phyloP scores from a whole-genome alignment of 2,113 vertebrate genomes.

The Rattus rattus region DNA sequence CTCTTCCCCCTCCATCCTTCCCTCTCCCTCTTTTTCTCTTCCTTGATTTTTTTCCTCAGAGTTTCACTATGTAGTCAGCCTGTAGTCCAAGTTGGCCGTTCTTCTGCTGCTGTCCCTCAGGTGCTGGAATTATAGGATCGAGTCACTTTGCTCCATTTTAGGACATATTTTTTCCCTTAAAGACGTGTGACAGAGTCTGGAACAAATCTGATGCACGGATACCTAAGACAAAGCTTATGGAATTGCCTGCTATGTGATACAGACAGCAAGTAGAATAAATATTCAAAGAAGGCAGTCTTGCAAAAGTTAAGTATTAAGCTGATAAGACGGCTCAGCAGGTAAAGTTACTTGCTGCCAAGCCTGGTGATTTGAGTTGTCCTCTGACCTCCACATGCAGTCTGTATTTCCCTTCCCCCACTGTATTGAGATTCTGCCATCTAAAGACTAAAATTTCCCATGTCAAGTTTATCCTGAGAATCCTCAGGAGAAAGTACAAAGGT shows the following conservation, averaged over 20 bases:
- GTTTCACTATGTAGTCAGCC: neutral
- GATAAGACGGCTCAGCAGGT: neutral
- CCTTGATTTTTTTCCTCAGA: neutral
- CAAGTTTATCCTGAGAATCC: neutral
- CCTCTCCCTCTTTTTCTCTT: neutral
- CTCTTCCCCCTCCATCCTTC: neutral
- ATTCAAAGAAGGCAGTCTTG: constrained; percentile 32
- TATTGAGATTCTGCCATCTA: neutral
- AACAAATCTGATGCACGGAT: neutral
- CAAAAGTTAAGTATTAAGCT: neutral
- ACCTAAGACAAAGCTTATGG: neutral
- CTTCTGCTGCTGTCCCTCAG: neutral
- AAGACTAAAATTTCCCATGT: neutral
- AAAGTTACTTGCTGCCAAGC: neutral
- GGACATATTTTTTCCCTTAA: neutral
- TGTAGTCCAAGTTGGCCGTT: neutral
- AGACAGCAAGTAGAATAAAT: neutral
- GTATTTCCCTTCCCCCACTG: neutral
- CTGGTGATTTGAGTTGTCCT: neutral
- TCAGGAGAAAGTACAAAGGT: neutral
- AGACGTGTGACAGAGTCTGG: neutral
- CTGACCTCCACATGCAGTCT: neutral
- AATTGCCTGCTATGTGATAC: constrained; percentile 47
- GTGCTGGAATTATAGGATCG: neutral
- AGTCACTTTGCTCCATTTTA: neutral